A percentile compares a stretch with the other conserved stretches of the same genome.
These are phyloP conservation scores for Lutjanus erythropterus DNA, from an alignment of 2,113 vertebrate genomes.

Conservation along the genomic window DNA sequence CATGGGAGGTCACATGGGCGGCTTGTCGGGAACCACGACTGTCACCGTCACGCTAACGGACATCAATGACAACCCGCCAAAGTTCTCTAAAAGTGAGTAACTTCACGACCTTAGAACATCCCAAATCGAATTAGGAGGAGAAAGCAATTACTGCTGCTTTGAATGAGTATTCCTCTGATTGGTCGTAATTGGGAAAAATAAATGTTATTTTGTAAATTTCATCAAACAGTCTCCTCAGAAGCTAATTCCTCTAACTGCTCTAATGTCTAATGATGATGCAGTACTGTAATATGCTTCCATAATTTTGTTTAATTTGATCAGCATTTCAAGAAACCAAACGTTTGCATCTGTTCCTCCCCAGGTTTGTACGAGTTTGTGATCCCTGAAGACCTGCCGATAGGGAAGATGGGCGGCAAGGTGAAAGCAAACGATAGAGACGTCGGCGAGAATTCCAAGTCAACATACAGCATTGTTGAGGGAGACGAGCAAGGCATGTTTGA, in stretches of 20 bases:
- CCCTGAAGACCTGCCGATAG: slow-evolving; percentile 91
- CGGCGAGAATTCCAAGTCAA: slow-evolving; percentile 94
- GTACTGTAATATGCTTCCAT: slow-evolving; percentile 9
- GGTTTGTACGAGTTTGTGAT: slow-evolving; percentile 97
- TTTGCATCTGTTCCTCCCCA: slow-evolving; percentile 74
- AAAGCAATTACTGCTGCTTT: slow-evolving; percentile 19
- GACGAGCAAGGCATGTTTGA: slow-evolving; percentile 94
- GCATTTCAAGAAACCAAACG: slow-evolving; percentile 15
- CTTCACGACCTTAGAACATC: not conserved
- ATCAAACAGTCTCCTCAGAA: slow-evolving; percentile 54
- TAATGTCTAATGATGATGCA: slow-evolving; percentile 42
- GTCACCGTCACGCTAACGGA: slow-evolving; percentile 95
- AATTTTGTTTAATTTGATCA: slow-evolving; percentile 40
- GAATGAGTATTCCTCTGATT: slow-evolving; percentile 43
- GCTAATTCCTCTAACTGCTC: slow-evolving; percentile 16
- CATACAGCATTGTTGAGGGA: slow-evolving; percentile 94
- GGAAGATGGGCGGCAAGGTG: slow-evolving; percentile 92
- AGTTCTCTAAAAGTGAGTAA: slow-evolving; percentile 96
- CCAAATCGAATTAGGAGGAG: slow-evolving; percentile 20
- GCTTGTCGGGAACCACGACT: slow-evolving; percentile 96
- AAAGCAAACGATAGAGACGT: slow-evolving; percentile 95
- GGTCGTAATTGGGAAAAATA: slow-evolving; percentile 56
- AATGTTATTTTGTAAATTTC: slow-evolving; percentile 41
- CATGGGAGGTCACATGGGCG: slow-evolving; percentile 99
- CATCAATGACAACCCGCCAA: slow-evolving; percentile 98